Percentiles rank a stretch among this genome's conserved stretches.
phyloP scores from a whole-genome alignment of 1,140 invertebrate species.

The Magallana angulata region DNA sequence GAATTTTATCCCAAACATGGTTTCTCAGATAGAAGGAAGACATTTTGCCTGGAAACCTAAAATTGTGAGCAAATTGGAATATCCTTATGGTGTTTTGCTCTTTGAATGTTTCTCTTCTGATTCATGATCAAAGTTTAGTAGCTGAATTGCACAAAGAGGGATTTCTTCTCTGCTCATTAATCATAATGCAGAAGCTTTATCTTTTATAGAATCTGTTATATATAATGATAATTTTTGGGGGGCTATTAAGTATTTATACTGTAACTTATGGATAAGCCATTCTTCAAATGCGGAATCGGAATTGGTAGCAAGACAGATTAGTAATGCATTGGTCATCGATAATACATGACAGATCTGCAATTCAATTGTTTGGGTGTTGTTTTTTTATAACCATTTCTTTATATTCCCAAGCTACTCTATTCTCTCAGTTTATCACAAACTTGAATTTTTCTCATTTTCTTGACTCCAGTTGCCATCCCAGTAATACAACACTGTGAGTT shows the following conservation, averaged over 20 bases:
- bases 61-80: neutral
- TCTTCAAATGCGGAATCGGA: neutral
- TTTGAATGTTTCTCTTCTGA: constrained; percentile 12
- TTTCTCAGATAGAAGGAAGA: neutral
- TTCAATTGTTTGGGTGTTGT: neutral
- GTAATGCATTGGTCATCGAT: neutral
- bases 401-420: neutral
- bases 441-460: neutral
- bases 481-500: neutral
- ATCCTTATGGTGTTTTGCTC: neutral
- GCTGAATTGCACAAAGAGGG: neutral
- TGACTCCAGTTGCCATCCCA: neutral
- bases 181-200: constrained; percentile 20
- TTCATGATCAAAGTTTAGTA: neutral
- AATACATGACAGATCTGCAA: neutral
- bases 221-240: neutral
- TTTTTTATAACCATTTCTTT: neutral
- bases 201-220: neutral
- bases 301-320: too few relatives aligned
- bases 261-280: neutral
- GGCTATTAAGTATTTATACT: neutral
- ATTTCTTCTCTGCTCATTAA: constrained; percentile 9
- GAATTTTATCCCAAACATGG: neutral
- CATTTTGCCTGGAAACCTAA: constrained; percentile 1
- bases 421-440: neutral